Conservation (phyloP, 2,888 invertebrate species). For the Pseudanteris insignis region DNA sequence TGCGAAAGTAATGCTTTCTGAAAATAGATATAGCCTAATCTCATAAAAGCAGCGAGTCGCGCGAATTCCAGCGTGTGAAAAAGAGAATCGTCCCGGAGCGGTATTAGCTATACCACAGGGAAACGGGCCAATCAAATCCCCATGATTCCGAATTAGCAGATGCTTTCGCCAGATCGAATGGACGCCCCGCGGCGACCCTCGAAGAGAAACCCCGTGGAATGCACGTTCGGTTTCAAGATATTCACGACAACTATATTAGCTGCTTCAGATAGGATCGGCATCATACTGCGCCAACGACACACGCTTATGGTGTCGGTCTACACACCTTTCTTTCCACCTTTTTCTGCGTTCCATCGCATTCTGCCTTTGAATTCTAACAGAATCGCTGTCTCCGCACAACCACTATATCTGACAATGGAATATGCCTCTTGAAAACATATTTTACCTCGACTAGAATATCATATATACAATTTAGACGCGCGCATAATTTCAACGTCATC, state of each 20-base stretch:
- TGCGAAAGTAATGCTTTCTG: constrained; percentile 24
- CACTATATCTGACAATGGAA: constrained; percentile 31
- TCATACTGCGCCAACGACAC: constrained; percentile 63
- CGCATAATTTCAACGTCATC: not conserved
- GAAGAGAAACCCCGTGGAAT: constrained; percentile 61
- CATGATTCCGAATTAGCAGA: constrained; percentile 67
- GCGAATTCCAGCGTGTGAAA: constrained; percentile 47
- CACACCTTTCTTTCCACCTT: constrained; percentile 49
- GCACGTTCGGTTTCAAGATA: constrained; percentile 62
- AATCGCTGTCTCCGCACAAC: constrained; percentile 35
- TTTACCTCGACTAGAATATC: constrained; percentile 10
- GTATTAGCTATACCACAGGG: constrained; percentile 43
- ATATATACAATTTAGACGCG: constrained; percentile 4
- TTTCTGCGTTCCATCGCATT: constrained; percentile 47
- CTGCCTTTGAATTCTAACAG: constrained; percentile 39
- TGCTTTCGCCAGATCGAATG: constrained; percentile 66
- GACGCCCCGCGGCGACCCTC: constrained; percentile 63
- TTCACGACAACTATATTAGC: constrained; percentile 67
- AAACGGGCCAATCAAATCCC: constrained; percentile 62
- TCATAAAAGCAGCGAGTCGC: constrained; percentile 41
- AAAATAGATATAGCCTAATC: constrained; percentile 34
- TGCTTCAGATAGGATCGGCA: constrained; percentile 64
- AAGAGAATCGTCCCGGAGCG: constrained; percentile 42
- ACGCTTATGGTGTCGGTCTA: constrained; percentile 52
- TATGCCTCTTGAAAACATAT: constrained; percentile 33